Evolutionary conservation across 2,888 invertebrate species (phyloP), one percentile per base, ranked within the genome.

Genomic region (Tigriopus californicus): DNA sequence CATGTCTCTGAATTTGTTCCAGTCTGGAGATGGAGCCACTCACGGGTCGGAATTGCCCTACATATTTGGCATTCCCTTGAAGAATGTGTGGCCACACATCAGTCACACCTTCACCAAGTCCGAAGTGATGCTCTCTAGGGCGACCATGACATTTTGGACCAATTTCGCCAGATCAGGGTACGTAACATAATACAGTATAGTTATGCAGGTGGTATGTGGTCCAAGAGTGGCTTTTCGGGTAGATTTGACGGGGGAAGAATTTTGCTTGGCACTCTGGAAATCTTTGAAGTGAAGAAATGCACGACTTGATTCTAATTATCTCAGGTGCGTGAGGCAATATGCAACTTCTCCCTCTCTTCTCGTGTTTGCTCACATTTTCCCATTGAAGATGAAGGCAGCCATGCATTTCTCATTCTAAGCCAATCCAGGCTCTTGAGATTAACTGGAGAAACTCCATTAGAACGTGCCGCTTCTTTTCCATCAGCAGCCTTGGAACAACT

Each of bases 61-160:
- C 69, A 79, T 91, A 63, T 90, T 91, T 68, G 91, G 91, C 10
- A 89, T 89, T 6, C 90, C 91, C 1, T 75, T 91, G 15, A 83
- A 87, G 60, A 79, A 81, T 61, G 87, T 41, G 11, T 54, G 88
- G 73, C 89, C 89, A 72, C 61, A 61, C 60, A 62, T 62, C 51
- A 48, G 56, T 22, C 78, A 81, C 65, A 90, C 90, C 77, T 91
- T 86, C 73, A 88, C 89, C 12, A 85, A 85, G 72, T 80, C 85
- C 25, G 91, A 91, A 75, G 77, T 84, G 63, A 78, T 82, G 41
- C 76, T 91, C 58, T 84, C 89, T 5, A 90, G 91, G 71, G 84
- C 85, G 54, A 84, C 87, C 63, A 91, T 91, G 80, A 62, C 61
- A 2, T 49, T 55, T 33, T 64, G 63, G 64, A 63, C 63, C n/a